Conservation (phyloP, 2,797 vertebrate species). For the Parotocinclus haroldoi region DNA sequence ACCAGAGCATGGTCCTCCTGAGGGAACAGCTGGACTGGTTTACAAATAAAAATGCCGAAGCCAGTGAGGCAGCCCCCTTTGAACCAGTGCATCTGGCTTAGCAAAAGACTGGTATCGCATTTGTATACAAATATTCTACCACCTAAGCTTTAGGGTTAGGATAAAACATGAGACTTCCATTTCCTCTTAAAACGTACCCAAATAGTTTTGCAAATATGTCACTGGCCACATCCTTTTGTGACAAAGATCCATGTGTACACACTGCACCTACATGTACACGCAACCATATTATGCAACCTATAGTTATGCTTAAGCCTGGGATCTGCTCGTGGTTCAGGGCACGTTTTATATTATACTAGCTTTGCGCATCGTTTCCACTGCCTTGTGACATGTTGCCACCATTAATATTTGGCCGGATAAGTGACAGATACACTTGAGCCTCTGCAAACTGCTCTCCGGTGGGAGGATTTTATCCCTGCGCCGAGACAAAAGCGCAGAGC, state of each 20-base stretch:
- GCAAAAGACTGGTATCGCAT: constrained; percentile 2
- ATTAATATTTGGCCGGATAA: not conserved
- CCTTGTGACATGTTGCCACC: constrained; percentile 43
- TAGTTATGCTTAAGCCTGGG: constrained; percentile 9
- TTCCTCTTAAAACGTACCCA: constrained; percentile 27
- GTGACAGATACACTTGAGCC: constrained; percentile 5
- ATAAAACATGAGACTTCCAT: not conserved
- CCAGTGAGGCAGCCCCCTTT: constrained; percentile 10
- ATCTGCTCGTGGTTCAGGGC: constrained; percentile 6
- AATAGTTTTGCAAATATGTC: not conserved
- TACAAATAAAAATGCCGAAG: constrained; percentile 47
- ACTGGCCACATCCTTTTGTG: too few species aligned
- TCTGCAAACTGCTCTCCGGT: constrained; percentile 9
- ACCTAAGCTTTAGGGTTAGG: not conserved
- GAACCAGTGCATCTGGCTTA: constrained; percentile 31
- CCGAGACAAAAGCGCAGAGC: constrained; percentile 1
- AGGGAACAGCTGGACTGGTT: constrained; percentile 67
- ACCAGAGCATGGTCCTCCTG: constrained; percentile 67
- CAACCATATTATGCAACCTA: constrained; percentile 5
- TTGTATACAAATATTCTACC: not conserved
- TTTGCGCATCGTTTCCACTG: constrained; percentile 65
- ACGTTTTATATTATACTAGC: constrained; percentile 52
- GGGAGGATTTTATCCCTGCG: constrained; percentile 18
- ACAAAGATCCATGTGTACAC: not conserved
- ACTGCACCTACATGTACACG: not conserved